Conservation (phyloP, 2,888 invertebrate genomes). For the Dicyrtoma fusca region DNA sequence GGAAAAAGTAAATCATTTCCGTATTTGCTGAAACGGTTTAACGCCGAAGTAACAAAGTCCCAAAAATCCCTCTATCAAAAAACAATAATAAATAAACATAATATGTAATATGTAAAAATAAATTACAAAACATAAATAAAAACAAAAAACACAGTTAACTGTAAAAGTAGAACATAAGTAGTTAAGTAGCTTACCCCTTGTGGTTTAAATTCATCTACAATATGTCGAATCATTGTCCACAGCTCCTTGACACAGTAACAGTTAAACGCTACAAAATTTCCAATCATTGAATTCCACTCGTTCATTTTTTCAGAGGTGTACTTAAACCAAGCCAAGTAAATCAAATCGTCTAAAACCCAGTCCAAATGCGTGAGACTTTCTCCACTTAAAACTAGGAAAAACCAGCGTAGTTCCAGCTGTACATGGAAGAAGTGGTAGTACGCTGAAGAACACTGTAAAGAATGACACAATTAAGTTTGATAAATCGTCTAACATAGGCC, state of each 20-base stretch:
- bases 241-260: constrained; percentile 67
- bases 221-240: constrained; percentile 64
- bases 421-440: constrained; percentile 63
- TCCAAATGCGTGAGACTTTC: constrained; percentile 28
- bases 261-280: constrained; percentile 63
- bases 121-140: too few species aligned
- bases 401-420: constrained; percentile 63
- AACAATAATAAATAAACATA: neutral
- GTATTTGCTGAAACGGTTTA: constrained; percentile 19
- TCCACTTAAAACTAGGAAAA: constrained; percentile 58
- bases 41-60: constrained; percentile 28
- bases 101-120: neutral
- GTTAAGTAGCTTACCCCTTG: constrained; percentile 35
- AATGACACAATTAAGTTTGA: neutral
- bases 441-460: constrained; percentile 60
- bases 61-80: constrained; percentile 44
- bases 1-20: constrained; percentile 42
- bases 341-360: constrained; percentile 49
- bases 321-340: constrained; percentile 42
- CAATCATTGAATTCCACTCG: constrained; percentile 54
- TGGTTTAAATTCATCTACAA: constrained; percentile 59
- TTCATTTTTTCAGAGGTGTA: constrained; percentile 24
- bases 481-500: neutral
- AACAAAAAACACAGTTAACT: neutral
- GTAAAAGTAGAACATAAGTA: neutral